Base-by-base conservation (phyloP, 2,888 invertebrate species). In the Bruchidius siliquastri region DNA sequence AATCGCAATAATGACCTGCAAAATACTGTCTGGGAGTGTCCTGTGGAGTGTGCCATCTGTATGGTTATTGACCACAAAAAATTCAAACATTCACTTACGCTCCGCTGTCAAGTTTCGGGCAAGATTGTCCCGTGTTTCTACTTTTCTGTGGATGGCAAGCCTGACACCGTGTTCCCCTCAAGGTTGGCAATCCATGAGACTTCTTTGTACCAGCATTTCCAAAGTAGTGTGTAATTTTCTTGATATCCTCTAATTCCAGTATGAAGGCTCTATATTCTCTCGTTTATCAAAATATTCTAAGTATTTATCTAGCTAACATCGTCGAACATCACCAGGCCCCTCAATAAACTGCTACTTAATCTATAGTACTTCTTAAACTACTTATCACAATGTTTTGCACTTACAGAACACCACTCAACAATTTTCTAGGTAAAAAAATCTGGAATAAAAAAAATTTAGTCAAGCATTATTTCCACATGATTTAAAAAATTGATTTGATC, bases 81-180 rank as follows among this genome's bases (percentile, higher is more conserved):
- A n/a, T n/a, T n/a, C n/a, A n/a, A n/a, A n/a, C n/a, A n/a, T n/a
- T n/a, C 1, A 83, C 86, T 84, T 81, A 86, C 87, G 82, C 82
- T 81, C 82, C 84, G 78, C 83, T 84, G 80, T 86, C 86, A 78
- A 87, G 86, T 81, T 86, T 86, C 74, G 87, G 87, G 85, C 87
- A 87, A 76, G 86, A 82, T 76, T 87, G 87, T 86, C 87, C 87
- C 87, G 87, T 87, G 80, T 80, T 86, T 86, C 82, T 83, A 79
- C 80, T 80, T 76, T 82, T 83, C 77, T 81, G 81, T n/a, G 83
- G 83, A 81, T 85, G 81, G 76, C 85, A 85, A 76, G 83, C 82
- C 75, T 80, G 81, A 80, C 84, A 84, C 74, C 82, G 80, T 72
- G 79, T 79, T 68, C 81, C 81, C 74, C 81, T 84, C 78, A 84